Base-by-base conservation (phyloP, 2,888 invertebrate genomes). In the Noctua janthe region DNA sequence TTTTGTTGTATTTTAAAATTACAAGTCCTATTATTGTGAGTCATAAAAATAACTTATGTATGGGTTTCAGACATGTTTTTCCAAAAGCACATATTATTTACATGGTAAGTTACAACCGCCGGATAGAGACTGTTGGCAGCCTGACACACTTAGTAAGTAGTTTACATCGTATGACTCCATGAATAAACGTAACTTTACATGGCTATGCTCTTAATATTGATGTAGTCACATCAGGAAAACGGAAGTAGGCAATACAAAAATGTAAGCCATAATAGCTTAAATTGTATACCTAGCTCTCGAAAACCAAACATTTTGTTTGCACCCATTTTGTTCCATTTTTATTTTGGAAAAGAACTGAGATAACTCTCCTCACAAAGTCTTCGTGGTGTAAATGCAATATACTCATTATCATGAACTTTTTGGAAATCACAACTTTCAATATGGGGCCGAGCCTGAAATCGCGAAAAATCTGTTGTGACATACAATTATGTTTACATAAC, bases 221-320 rank as follows among this genome's bases (percentile, higher is more conserved):
- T 54, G 51, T 6, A 54, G 29, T 39, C 51, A 75, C 51, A n/a
- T 23, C 20, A 75, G 75, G 51, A 75, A 54, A 75, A 75, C 6
- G 15, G 71, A 75, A 70, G 29, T 20, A 69, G 20, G 23, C 10
- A 49, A 23, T 35, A 35, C 67, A 20, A 11, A 35, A 6, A 43
- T 29, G 43, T 20, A 39, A 39, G 39, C 39, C 39, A 39, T 39
- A 39, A 39, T 5, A 4, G 6, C 39, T 4, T 39, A 15, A 23
- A 15, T 70, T 47, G 43, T 13, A 5, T 15, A 29, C 0, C 2
- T 62, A 29, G n/a, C 29, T 64, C 29, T 64, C 15, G 7, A 17
- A 62, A 29, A 43, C 43, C 7, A 43, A 39, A 39, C 29, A 59
- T 15, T 29, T 62, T 29, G 15, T 62, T 62, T 15, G 62, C 15